Evolutionary conservation across 2,113 vertebrate genomes (phyloP).

Genomic region (Mirounga angustirostris): DNA sequence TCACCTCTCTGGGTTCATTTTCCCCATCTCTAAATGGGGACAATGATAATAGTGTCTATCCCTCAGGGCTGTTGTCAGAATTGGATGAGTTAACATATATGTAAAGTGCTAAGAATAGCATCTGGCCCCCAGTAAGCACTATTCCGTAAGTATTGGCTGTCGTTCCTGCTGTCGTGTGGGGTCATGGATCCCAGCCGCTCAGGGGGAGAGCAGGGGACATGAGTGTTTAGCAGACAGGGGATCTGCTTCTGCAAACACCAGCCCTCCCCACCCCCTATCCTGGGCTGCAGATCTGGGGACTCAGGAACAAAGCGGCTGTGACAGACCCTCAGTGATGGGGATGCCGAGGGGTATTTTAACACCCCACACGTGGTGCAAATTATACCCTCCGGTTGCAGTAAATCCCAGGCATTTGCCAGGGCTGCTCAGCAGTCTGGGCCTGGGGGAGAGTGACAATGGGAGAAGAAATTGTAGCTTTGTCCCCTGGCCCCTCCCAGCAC

Average conservation of each 20-base stretch:
- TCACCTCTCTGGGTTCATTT: neutral
- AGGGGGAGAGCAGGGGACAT: neutral
- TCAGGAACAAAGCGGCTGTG: slow-evolving; percentile 71
- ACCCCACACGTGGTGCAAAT: slow-evolving; percentile 84
- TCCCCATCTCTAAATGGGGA: neutral
- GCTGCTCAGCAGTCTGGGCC: slow-evolving; percentile 78
- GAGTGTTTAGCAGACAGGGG: neutral
- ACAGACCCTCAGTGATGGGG: slow-evolving; percentile 73
- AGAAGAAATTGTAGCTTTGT: slow-evolving; percentile 87
- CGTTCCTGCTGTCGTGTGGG: neutral
- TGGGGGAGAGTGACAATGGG: slow-evolving; percentile 83
- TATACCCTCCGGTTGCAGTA: slow-evolving; percentile 81
- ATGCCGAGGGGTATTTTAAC: slow-evolving; percentile 77
- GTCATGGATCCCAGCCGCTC: neutral
- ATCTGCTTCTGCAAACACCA: neutral
- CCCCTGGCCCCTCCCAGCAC: slow-evolving; percentile 79
- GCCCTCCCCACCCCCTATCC: neutral
- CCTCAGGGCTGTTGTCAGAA: neutral
- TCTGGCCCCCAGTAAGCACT: neutral
- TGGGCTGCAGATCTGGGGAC: slow-evolving; percentile 47
- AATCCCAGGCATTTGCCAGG: slow-evolving; percentile 85
- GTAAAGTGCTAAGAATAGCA: neutral
- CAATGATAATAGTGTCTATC: neutral
- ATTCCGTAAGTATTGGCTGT: neutral
- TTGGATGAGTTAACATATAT: neutral